Evolutionary conservation across 2,888 invertebrate genomes (phyloP).

Genomic region (Nomada fucata): DNA sequence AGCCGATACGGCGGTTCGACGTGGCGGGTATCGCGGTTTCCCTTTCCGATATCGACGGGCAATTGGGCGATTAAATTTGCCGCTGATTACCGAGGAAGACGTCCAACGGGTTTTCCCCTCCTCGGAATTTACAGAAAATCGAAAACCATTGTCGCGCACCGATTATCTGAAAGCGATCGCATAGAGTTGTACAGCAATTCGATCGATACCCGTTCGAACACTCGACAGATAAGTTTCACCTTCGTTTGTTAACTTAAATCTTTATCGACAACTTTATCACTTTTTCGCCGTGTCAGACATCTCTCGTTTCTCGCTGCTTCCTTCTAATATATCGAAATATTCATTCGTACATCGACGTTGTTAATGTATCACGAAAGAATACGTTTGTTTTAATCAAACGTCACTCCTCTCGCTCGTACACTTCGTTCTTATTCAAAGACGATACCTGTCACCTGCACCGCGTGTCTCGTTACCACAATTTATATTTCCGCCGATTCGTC

Average conservation of each 20-base stretch:
- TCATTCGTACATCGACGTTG: too few species aligned
- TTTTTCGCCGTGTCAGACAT: not conserved
- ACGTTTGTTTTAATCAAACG: not conserved
- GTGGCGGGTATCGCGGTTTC: not conserved
- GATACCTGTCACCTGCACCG: not conserved
- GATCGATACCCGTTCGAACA: not conserved
- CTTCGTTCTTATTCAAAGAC: not conserved
- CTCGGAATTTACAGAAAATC: not conserved
- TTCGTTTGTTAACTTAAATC: not conserved
- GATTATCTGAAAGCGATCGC: not conserved
- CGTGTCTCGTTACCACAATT: not conserved
- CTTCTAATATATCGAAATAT: not conserved
- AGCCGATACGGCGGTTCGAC: constrained; percentile 1
- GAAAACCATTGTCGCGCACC: not conserved
- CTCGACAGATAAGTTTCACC: not conserved
- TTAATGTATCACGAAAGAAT: not conserved
- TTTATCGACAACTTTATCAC: not conserved
- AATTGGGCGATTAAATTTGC: not conserved
- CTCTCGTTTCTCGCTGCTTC: not conserved
- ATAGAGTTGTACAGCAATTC: not conserved
- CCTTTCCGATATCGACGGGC: not conserved
- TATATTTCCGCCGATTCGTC: not conserved
- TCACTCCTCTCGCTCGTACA: not conserved
- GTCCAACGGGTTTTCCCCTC: not conserved
- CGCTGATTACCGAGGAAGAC: not conserved